phyloP scores from a whole-genome alignment of 2,113 vertebrate species.

The Rhipidura dahli region DNA sequence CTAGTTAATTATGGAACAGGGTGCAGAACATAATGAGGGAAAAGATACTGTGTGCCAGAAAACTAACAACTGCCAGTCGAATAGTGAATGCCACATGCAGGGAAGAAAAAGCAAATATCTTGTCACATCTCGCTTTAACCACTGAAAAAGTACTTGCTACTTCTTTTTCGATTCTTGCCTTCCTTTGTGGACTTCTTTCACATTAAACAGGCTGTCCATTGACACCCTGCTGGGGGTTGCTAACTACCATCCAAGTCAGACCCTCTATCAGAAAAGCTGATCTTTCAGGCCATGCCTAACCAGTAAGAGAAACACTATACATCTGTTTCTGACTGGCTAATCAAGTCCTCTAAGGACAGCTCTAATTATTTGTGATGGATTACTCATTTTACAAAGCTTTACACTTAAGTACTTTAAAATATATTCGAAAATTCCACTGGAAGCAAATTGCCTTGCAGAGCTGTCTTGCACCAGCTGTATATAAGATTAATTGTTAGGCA shows the following conservation, averaged over 20 bases:
- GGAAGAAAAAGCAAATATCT: not conserved
- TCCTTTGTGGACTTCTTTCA: not conserved
- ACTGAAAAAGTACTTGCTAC: not conserved
- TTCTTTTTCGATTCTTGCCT: not conserved
- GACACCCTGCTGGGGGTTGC: not conserved
- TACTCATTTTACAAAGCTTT: slow-evolving; percentile 25
- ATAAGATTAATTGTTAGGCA: not conserved
- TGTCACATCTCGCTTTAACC: not conserved
- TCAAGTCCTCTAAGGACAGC: not conserved
- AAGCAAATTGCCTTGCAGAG: not conserved
- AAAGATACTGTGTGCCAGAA: not conserved
- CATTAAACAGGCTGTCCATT: not conserved
- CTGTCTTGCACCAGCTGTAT: not conserved
- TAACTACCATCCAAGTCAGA: not conserved
- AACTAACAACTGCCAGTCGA: not conserved
- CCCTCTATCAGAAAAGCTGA: not conserved
- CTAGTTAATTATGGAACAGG: not conserved
- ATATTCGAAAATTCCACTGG: not conserved
- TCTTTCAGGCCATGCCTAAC: not conserved
- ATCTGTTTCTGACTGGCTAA: not conserved
- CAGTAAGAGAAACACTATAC: not conserved
- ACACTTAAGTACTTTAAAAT: not conserved
- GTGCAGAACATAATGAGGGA: not conserved
- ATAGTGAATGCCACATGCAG: not conserved
- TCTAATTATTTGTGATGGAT: not conserved